phyloP scores from a whole-genome alignment of 2,888 invertebrate species.

The Dugesia japonica region DNA sequence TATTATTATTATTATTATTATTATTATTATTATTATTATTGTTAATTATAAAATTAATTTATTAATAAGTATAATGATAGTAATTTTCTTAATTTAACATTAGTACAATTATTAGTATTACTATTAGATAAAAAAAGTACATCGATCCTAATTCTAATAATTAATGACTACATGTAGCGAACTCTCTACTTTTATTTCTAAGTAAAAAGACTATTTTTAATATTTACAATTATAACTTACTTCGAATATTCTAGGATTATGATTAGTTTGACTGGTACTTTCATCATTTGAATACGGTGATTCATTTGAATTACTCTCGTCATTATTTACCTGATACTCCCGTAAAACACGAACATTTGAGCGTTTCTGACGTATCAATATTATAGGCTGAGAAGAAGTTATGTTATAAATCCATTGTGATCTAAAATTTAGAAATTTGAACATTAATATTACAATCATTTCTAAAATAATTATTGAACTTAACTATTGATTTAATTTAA shows the following conservation, averaged over 20 bases:
- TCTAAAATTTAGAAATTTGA: too few species aligned
- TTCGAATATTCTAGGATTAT: background rate
- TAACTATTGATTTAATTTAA: too few species aligned
- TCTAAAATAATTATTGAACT: too few species aligned
- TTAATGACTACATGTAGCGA: slow-evolving; percentile 4
- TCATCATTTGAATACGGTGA: background rate
- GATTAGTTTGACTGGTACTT: background rate
- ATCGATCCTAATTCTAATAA: slow-evolving; percentile 20
- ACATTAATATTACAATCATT: too few species aligned
- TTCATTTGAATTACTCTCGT: background rate
- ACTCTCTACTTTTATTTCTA: background rate
- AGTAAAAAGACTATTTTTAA: background rate
- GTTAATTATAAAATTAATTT: background rate
- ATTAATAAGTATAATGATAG: background rate
- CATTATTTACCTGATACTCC: background rate
- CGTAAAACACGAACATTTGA: too few species aligned
- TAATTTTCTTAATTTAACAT: too few species aligned
- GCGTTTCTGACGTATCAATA: too few species aligned
- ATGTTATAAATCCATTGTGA: background rate
- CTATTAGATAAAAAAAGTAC: background rate
- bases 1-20: background rate
- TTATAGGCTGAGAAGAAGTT: too few species aligned
- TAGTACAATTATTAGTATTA: background rate
- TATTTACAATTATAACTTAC: background rate
- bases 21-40: slow-evolving; percentile 5